A percentile compares a stretch with the other conserved stretches of the same genome.
Evolutionary conservation across 1,140 invertebrate species (phyloP).

Genomic region (Hylyphantes graminicola): DNA sequence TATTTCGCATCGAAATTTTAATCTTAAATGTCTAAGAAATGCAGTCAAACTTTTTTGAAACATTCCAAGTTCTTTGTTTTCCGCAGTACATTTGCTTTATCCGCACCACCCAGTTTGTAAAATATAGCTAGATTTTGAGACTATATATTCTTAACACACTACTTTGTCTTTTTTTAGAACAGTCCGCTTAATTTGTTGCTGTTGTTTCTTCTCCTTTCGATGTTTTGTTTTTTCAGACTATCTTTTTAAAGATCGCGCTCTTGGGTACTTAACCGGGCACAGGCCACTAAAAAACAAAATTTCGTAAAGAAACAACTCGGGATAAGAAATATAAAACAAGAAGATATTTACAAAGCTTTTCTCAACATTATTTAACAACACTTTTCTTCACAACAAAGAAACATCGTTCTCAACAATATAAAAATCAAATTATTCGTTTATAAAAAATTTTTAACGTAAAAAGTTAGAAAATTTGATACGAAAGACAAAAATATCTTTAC

Average conservation of each 20-base stretch:
- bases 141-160: conserved; percentile 25
- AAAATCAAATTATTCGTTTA: no score
- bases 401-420: no score
- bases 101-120: conserved; percentile 36
- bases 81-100: conserved; percentile 26
- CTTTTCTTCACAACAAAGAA: no score
- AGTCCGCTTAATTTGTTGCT: conserved; percentile 46
- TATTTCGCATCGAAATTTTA: conserved; percentile 42
- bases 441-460: no score
- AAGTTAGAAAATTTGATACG: no score
- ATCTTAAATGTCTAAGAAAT: conserved; percentile 29
- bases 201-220: conserved; percentile 19
- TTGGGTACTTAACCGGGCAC: conserved; percentile 10
- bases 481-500: no score
- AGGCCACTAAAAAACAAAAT: not conserved
- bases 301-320: conserved; percentile 2
- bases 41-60: not conserved
- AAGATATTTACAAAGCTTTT: no score
- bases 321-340: no score
- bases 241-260: conserved; percentile 28
- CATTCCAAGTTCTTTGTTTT: conserved; percentile 19
- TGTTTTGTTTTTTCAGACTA: not conserved
- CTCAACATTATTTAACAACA: no score
- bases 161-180: not conserved
- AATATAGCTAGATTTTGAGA: conserved; percentile 8